Evolutionary conservation across 2,888 invertebrate species (phyloP).

Genomic region (Cantharis rustica): DNA sequence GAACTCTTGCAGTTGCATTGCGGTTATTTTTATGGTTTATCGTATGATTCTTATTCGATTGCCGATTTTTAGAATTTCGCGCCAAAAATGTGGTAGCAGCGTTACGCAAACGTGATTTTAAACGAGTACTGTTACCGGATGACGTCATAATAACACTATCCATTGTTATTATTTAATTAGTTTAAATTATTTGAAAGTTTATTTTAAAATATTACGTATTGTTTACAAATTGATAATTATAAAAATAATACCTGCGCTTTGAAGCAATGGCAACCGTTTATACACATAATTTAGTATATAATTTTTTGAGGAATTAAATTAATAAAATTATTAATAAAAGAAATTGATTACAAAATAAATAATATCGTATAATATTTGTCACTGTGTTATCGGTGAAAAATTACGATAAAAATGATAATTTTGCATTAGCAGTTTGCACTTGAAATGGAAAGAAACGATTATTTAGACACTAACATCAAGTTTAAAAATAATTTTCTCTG

Average conservation of each 20-base stretch:
- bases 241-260: not conserved
- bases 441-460: conserved; percentile 11
- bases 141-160: conserved; percentile 61
- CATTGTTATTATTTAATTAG: conserved; percentile 46
- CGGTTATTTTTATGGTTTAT: conserved; percentile 32
- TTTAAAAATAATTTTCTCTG: conserved; percentile 27
- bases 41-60: conserved; percentile 21
- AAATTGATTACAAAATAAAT: not conserved
- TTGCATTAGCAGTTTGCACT: conserved; percentile 6
- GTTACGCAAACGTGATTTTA: conserved; percentile 58
- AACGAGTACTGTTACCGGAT: conserved; percentile 54
- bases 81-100: conserved; percentile 41
- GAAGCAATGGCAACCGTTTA: not conserved
- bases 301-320: not conserved
- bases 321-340: not conserved
- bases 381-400: conserved; percentile 1
- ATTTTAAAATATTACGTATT: conserved; percentile 9
- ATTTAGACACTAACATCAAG: conserved; percentile 23
- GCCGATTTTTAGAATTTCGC: conserved; percentile 32
- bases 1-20: conserved; percentile 12
- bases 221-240: conserved; percentile 6
- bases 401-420: conserved; percentile 3
- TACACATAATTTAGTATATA: not conserved
- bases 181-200: not conserved
- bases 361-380: conserved; percentile 1